A percentile compares a stretch with the other conserved stretches of the same genome.
phyloP scores from a whole-genome alignment of 2,113 vertebrate species.

The Synchiropus splendidus region DNA sequence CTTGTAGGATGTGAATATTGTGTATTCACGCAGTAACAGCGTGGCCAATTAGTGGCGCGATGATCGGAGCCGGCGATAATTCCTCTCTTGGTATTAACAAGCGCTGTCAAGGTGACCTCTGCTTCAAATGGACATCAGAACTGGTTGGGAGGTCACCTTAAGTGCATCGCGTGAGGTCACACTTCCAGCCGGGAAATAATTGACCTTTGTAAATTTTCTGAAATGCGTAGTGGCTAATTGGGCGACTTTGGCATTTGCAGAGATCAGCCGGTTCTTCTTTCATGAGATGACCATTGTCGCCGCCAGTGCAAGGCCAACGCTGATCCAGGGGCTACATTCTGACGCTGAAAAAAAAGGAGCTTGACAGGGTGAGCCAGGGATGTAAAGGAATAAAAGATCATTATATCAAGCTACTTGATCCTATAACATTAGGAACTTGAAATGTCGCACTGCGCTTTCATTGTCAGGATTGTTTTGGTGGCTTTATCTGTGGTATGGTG shows the following conservation, averaged over 20 bases:
- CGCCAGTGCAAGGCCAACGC: constrained; percentile 60
- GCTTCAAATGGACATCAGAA: constrained; percentile 45
- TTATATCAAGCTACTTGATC: too few species aligned
- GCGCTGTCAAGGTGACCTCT: constrained; percentile 54
- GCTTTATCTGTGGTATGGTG: too few species aligned
- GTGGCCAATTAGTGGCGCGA: constrained; percentile 62
- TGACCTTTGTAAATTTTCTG: constrained; percentile 75
- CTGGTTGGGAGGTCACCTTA: constrained; percentile 54
- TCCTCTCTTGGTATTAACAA: constrained; percentile 49
- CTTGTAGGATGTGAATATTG: too few species aligned
- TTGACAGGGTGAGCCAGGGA: too few species aligned
- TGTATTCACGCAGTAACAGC: constrained; percentile 31
- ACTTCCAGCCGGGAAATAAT: constrained; percentile 68
- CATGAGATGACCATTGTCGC: constrained; percentile 63
- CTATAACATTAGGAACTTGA: too few species aligned
- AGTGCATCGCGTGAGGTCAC: constrained; percentile 64
- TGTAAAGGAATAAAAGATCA: too few species aligned
- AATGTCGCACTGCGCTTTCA: too few species aligned
- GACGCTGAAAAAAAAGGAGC: too few species aligned
- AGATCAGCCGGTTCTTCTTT: constrained; percentile 62
- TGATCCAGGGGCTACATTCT: too few species aligned
- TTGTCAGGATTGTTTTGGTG: too few species aligned
- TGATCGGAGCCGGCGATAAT: constrained; percentile 44
- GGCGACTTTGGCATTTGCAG: constrained; percentile 65
- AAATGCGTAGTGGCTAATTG: constrained; percentile 78